Conservation (phyloP, 2,113 vertebrate genomes). For the Pycnonotus jocosus region DNA sequence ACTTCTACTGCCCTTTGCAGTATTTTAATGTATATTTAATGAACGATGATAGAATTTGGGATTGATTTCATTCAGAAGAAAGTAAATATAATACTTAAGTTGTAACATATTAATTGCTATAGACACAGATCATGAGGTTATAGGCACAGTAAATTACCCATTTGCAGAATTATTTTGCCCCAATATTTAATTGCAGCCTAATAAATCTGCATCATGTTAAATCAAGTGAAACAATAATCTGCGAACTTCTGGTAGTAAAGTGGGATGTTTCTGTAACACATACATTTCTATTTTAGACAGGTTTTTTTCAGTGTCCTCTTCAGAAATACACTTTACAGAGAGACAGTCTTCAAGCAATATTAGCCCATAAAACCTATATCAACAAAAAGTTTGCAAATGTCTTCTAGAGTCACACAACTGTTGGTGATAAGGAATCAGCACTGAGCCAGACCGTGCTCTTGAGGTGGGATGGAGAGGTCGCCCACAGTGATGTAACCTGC, state of each 20-base stretch:
- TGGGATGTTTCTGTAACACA: neutral
- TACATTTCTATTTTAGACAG: neutral
- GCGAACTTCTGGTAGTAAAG: neutral
- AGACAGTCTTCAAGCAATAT: neutral
- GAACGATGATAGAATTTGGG: neutral
- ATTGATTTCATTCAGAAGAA: neutral
- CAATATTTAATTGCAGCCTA: neutral
- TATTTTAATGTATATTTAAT: neutral
- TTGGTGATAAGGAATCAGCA: neutral
- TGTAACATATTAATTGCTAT: neutral
- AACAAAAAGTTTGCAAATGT: neutral
- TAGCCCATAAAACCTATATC: neutral
- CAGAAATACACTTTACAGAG: neutral
- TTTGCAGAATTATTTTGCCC: neutral
- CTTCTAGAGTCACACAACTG: neutral
- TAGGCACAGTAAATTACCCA: neutral
- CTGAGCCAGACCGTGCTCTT: fast-evolving
- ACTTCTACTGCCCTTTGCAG: neutral
- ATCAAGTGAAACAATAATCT: neutral
- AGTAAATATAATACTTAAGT: neutral
- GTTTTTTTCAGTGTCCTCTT: neutral
- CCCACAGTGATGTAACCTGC: neutral
- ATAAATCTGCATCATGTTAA: neutral
- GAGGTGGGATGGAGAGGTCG: neutral
- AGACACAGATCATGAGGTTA: neutral